Base-by-base conservation (phyloP, 2,797 vertebrate species). In the Acanthis flammea region DNA sequence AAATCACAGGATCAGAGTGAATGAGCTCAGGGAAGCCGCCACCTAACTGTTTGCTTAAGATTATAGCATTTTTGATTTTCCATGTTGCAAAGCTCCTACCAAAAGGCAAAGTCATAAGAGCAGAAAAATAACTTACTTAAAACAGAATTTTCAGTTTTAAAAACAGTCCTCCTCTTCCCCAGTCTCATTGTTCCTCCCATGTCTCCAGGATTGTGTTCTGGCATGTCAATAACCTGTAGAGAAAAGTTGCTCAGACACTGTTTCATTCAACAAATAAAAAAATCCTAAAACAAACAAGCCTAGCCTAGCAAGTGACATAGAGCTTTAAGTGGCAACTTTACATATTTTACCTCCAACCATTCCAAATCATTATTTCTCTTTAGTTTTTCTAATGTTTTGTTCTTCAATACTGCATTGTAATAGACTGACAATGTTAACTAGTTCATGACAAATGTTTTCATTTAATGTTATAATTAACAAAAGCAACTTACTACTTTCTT, bases 141-240 rank as follows among this genome's bases (percentile, higher is more conserved):
- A 72, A 98, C 50, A 73, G 98, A 98, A 88, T 97, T 96, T 75
- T 97, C 94, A 8, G 97, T 95, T 94, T 97, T 98, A 94, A 98
- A 98, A 92, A 98, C 48, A 19, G 98, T 98, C 67, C 94, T 98
- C 91, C 98, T 97, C 92, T 98, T 97, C 22, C 98, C 98, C 80
- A 98, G 94, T 66, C 98, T 97, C 98, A 98, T 98, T 16, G 98
- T 98, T 96, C 98, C 98, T 84, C 98, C 98, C 97, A 98, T 94
- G 89, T 98, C 95, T 54, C 98, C 98, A 85, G 97, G 97, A 90
- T 96, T 98, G 86, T 98, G 97, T 48, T 98, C 98, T 15, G 98
- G 98, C 98, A 98, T 98, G 71, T 98, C 98, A 93, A 98, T 98
- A 76, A 98, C 97, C 98, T 98, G 74, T 23, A 85, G 15, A 96